Evolutionary conservation across 2,113 vertebrate species (phyloP).

Genomic region (Mellivora capensis): DNA sequence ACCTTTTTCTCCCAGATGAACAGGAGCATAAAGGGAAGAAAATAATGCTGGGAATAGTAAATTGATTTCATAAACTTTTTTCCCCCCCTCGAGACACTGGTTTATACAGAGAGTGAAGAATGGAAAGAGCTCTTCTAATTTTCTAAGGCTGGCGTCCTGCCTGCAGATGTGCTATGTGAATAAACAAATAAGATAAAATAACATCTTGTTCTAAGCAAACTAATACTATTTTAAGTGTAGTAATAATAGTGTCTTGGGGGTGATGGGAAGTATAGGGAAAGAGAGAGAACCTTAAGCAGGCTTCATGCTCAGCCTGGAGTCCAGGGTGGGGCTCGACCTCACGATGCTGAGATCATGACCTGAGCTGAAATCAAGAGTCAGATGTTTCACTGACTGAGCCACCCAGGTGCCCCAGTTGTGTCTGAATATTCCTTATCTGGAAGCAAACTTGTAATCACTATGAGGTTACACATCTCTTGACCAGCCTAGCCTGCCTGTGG

Average conservation of each 20-base stretch:
- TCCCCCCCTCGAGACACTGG: neutral
- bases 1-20: neutral
- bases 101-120: neutral
- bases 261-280: neutral
- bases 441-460: neutral
- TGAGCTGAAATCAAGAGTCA: neutral
- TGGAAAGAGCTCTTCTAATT: neutral
- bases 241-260: neutral
- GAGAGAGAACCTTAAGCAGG: neutral
- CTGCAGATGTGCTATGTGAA: neutral
- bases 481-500: neutral
- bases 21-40: neutral
- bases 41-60: neutral
- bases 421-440: neutral
- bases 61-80: neutral
- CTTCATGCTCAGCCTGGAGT: neutral
- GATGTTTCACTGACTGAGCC: neutral
- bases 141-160: neutral
- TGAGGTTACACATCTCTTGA: neutral
- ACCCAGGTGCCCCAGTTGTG: neutral
- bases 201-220: neutral
- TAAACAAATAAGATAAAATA: neutral
- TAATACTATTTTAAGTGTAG: neutral
- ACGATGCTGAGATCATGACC: neutral
- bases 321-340: neutral